phyloP scores from a whole-genome alignment of 1,140 invertebrate species.

The Drosophila ercepeae region DNA sequence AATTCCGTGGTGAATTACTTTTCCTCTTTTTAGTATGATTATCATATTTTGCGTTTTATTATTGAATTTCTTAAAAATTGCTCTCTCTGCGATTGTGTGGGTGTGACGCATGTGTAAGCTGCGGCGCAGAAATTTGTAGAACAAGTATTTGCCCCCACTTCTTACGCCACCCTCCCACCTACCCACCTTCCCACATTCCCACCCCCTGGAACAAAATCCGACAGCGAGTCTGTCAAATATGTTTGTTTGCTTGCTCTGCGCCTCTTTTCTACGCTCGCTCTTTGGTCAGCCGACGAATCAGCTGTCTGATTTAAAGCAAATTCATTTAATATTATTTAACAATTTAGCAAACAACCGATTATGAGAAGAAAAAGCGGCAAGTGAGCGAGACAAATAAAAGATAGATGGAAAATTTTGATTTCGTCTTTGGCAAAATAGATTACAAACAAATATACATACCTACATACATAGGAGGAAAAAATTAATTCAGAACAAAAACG shows the following conservation, averaged over 20 bases:
- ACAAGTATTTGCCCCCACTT: constrained; percentile 5
- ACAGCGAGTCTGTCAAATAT: constrained; percentile 52
- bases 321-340: constrained; percentile 73
- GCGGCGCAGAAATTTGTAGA: constrained; percentile 49
- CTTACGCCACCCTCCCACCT: background rate
- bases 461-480: constrained; percentile 3
- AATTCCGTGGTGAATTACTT: constrained; percentile 51
- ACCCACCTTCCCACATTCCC: no score
- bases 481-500: constrained; percentile 29
- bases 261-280: background rate
- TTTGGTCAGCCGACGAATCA: constrained; percentile 65
- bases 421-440: constrained; percentile 22
- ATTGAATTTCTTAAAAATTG: constrained; percentile 65
- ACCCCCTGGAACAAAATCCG: constrained; percentile 26
- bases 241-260: constrained; percentile 38
- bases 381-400: constrained; percentile 1
- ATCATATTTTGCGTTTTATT: constrained; percentile 68
- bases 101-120: constrained; percentile 69
- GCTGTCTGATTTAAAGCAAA: constrained; percentile 61
- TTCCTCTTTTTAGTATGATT: constrained; percentile 45
- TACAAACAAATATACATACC: constrained; percentile 10
- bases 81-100: constrained; percentile 6
- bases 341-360: constrained; percentile 45
- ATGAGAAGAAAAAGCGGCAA: constrained; percentile 20
- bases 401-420: constrained; percentile 61